phyloP scores from a whole-genome alignment of 2,888 invertebrate genomes.

The Rotaria magnacalcarata region DNA sequence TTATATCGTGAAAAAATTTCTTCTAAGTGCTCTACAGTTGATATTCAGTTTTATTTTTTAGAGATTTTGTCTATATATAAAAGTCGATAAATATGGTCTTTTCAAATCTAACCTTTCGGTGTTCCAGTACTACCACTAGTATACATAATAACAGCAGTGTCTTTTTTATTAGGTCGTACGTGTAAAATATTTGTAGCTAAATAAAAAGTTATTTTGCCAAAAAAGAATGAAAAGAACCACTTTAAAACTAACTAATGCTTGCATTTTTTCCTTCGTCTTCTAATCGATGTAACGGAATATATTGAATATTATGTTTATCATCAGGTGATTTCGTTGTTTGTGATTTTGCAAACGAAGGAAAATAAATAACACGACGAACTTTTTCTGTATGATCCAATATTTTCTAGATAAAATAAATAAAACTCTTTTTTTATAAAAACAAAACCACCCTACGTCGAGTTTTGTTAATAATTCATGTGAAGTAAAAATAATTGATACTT shows the following conservation, averaged over 20 bases:
- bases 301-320: not conserved
- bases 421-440: not conserved
- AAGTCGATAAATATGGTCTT: too few relatives aligned
- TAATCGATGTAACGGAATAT: slow-evolving; percentile 48
- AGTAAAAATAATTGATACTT: slow-evolving; percentile 85
- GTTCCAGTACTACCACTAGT: slow-evolving; percentile 93
- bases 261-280: slow-evolving; percentile 49
- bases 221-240: not conserved
- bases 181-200: not conserved
- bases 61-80: too few relatives aligned
- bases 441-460: slow-evolving; percentile 33
- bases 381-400: not conserved
- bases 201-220: not conserved
- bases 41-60: too few relatives aligned
- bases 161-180: slow-evolving; percentile 67
- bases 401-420: not conserved
- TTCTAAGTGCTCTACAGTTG: too few relatives aligned
- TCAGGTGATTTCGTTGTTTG: not conserved
- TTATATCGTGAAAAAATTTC: too few relatives aligned
- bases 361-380: slow-evolving; percentile 21
- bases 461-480: slow-evolving; percentile 73
- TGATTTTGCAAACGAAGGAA: not conserved
- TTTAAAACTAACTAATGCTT: not conserved
- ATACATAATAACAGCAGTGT: slow-evolving; percentile 95
- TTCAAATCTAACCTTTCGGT: slow-evolving; percentile 71